A percentile compares a stretch with the other conserved stretches of the same genome.
Evolutionary conservation across 2,797 vertebrate genomes (phyloP).

Genomic region (Enteromius argenteus): DNA sequence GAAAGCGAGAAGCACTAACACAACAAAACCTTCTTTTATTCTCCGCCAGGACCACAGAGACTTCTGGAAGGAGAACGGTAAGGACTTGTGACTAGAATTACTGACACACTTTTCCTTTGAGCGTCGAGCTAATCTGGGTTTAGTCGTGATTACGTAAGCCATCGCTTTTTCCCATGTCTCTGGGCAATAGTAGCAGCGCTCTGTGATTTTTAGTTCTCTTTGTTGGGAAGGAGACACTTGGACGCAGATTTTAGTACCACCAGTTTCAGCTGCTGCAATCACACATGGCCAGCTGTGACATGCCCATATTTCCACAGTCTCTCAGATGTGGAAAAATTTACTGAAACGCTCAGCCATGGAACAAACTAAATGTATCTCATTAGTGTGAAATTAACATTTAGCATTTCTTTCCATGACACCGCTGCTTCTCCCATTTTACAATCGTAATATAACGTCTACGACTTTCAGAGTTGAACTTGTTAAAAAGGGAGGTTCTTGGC

Average conservation of each 20-base stretch:
- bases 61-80: conserved; percentile 60
- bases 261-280: conserved; percentile 35
- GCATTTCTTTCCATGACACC: background rate
- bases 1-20: conserved; percentile 53
- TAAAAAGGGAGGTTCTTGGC: background rate
- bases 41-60: conserved; percentile 65
- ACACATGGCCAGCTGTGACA: conserved; percentile 38
- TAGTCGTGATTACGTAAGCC: conserved; percentile 62
- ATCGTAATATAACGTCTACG: background rate
- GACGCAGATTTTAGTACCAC: conserved; percentile 27
- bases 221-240: conserved; percentile 14
- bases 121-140: conserved; percentile 66
- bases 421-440: background rate
- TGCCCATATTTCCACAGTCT: conserved; percentile 19
- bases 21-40: conserved; percentile 68
- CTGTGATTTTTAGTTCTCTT: conserved; percentile 43
- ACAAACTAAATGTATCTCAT: background rate
- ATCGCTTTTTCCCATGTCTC: conserved; percentile 33
- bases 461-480: background rate
- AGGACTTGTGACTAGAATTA: conserved; percentile 71
- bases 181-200: conserved; percentile 31
- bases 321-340: background rate
- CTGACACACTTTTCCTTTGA: conserved; percentile 69
- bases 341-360: background rate
- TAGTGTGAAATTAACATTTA: conserved; percentile 2